Percentiles rank a stretch among this genome's conserved stretches.
These are phyloP conservation scores for Uloborus plumipes DNA, from an alignment of 2,888 invertebrate genomes.

Conservation along the genomic window DNA sequence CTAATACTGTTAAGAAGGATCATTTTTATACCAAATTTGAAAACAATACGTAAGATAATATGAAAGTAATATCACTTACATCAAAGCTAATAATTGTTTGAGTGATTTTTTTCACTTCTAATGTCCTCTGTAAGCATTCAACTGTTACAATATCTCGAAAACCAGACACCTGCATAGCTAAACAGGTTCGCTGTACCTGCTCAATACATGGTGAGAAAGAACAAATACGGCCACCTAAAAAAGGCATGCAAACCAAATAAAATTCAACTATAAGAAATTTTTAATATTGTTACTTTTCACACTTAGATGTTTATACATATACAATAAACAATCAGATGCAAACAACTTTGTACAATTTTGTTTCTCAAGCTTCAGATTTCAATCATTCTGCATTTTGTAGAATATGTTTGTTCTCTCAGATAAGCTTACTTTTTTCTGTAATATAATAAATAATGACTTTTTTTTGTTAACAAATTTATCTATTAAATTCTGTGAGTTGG, in stretches of 20 bases:
- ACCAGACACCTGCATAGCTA: constrained; percentile 79
- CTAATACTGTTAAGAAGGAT: no score
- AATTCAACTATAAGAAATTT: constrained; percentile 40
- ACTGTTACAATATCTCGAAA: constrained; percentile 88
- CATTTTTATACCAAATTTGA: no score
- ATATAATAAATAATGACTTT: no score
- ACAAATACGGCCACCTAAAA: constrained; percentile 89
- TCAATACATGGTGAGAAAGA: constrained; percentile 99
- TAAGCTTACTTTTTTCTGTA: no score
- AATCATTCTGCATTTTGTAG: no score
- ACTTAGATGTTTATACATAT: background rate
- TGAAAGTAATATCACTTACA: constrained; percentile 18
- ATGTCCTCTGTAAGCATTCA: constrained; percentile 87
- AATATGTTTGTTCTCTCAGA: no score
- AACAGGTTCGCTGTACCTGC: constrained; percentile 93
- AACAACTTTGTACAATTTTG: no score
- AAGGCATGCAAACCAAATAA: constrained; percentile 66
- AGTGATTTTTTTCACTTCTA: constrained; percentile 75
- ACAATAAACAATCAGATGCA: no score
- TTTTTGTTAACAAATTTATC: no score
- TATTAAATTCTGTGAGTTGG: no score
- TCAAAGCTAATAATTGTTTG: constrained; percentile 66
- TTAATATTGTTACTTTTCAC: background rate
- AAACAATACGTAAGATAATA: no score
- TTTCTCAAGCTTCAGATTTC: no score